Base-by-base conservation (phyloP, 35 echinoderm and acorn worm genomes). In the Amphiura filiformis region DNA sequence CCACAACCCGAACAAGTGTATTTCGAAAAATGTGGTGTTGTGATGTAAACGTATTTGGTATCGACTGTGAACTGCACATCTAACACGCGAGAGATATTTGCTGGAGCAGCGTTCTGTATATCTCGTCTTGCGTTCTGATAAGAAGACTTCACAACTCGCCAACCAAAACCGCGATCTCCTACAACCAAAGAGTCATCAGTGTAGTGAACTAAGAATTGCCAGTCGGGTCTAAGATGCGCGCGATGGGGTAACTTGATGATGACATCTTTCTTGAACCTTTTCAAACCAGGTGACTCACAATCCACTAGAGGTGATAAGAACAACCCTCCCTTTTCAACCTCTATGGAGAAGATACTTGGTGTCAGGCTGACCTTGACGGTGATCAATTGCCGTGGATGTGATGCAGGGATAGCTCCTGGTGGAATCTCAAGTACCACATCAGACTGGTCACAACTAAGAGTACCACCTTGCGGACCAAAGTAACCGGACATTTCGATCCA, bases 351-450 rank as follows among this genome's bases (percentile, higher is more conserved):
- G 30, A 34, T 20, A 17, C 34, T 34, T 34, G 80, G 64, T 20
- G 35, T 56, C 38, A 75, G 37, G 4, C 49, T 65, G 3, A 90
- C 64, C 33, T 83, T 82, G 0, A 39, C 80, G 18, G 44, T 28
- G 14, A 90, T 90, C 22, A 64, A 23, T 23, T 90, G 88, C 13
- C 23, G 23, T 1, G 36, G 35, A 35, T 82, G 38, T 13, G 38
- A 26, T 0, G 79, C 22, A 15, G 88, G 88, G 32, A 90, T 90
- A 34, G 88, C 88, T 15, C 88, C 88, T 32, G 88, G 88, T 23
- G 88, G 88, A 13, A 90, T 90, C 39, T 90, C 80, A 56, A 90
- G 41, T 3, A 83, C 56, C 28, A 90, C 88, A 32, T 90, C 88
- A 20, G 88, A 90, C 12, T 90, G 77, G 13, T 90, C 44, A 38